Evolutionary conservation across 2,113 vertebrate species (phyloP), one percentile per base, ranked within the genome.

Genomic region (Numida meleagris): DNA sequence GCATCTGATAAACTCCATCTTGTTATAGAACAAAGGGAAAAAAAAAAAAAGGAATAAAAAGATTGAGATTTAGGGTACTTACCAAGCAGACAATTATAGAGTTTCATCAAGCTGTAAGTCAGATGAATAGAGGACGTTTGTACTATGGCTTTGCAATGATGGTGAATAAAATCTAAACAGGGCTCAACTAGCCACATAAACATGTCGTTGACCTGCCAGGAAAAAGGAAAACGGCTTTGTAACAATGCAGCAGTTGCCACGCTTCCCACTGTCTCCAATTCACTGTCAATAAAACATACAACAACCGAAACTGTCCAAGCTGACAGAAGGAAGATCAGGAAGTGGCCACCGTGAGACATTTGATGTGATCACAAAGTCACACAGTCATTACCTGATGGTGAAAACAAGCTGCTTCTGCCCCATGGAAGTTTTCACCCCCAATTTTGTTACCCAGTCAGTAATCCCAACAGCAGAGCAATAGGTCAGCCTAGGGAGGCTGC

Each of bases 141-240:
- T n/a, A 99, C 96, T 45, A 99, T 45, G 83, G 98, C 98, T 86
- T 97, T 98, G 96, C 99, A 99, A 2, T 98, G 94, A 38, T 92
- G 95, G 24, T 96, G 94, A 95, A 98, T 91, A 74, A 99, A 99
- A 18, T 99, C 98, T 96, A 99, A 96, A 86, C 98, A 98, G 16
- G 99, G 99, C 77, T 99, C 97, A 34, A 99, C 90, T 3, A 99
- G 97, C 99, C 99, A 99, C 94, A 97, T 96, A 94, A 99, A 99
- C 95, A 99, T 94, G 91, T 98, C 98, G 76, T 95, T 78, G 63
- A 99, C 94, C 99, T 99, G 88, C 85, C 94, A 97, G 74, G 29
- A 96, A 81, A 97, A 90, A 96, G 74, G 61, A 15, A 74, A 57
- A 48, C 3, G 10, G 34, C 23, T 89, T 23, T 85, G 66, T 70